Evolutionary conservation across 2,888 invertebrate species (phyloP).

Genomic region (Chymomyza amoena): DNA sequence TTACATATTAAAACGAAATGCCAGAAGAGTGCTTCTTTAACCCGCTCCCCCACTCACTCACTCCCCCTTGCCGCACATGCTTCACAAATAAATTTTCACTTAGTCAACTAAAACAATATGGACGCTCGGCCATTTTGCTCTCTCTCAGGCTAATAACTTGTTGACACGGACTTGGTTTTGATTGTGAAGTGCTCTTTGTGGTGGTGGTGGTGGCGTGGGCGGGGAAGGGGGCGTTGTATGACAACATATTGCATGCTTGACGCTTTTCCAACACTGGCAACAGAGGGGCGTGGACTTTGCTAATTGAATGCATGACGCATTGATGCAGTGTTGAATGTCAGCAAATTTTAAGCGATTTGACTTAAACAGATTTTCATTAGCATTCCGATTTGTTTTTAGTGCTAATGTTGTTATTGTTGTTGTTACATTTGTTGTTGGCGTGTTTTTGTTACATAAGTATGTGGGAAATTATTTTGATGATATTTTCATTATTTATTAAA

Average conservation of each 20-base stretch:
- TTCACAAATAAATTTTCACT: constrained; percentile 25
- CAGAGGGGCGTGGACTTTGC: not conserved
- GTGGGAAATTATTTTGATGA: constrained; percentile 20
- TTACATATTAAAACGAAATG: constrained; percentile 61
- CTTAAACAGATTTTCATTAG: not conserved
- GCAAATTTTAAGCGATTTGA: not conserved
- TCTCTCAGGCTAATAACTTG: constrained; percentile 35
- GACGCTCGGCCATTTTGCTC: not conserved
- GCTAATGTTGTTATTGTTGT: not conserved
- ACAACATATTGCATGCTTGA: not conserved
- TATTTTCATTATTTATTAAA: constrained; percentile 30
- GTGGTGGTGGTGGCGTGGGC: too few species aligned
- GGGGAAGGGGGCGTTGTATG: not conserved
- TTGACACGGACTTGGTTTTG: constrained; percentile 35
- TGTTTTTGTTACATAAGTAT: not conserved
- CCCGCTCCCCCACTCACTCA: too few species aligned
- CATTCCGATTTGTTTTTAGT: not conserved
- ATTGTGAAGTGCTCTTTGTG: too few species aligned
- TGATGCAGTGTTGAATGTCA: not conserved
- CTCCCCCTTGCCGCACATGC: not conserved
- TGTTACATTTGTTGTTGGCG: constrained; percentile 5
- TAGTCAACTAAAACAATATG: constrained; percentile 2
- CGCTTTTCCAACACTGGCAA: not conserved
- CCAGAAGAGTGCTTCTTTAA: constrained; percentile 38
- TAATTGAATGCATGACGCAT: not conserved